Evolutionary conservation across 2,113 vertebrate genomes (phyloP).

Genomic region (Ginglymostoma cirratum): DNA sequence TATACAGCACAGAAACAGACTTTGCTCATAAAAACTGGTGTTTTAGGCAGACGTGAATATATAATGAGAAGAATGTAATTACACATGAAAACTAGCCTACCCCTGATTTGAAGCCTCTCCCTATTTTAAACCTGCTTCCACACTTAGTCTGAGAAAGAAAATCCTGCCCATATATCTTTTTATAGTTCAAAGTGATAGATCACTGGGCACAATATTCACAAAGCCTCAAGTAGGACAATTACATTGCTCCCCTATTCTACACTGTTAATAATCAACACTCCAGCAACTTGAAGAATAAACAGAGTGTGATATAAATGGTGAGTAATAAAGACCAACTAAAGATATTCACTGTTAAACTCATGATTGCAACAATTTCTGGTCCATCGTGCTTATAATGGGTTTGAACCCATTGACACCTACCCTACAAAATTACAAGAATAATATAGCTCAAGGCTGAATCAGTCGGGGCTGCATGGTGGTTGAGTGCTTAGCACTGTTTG

Average conservation of each 20-base stretch:
- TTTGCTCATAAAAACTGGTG: too few species aligned
- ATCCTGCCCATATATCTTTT: neutral
- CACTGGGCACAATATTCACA: neutral
- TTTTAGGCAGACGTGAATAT: too few species aligned
- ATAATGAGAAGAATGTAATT: too few species aligned
- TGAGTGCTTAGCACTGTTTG: too few species aligned
- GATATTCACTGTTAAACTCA: neutral
- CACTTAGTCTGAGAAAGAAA: too few species aligned
- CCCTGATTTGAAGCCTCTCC: too few species aligned
- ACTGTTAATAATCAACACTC: neutral
- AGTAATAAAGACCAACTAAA: neutral
- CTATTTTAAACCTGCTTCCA: too few species aligned
- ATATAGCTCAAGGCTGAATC: neutral
- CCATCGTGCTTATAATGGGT: neutral
- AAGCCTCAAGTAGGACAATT: neutral
- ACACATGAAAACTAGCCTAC: too few species aligned
- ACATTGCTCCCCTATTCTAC: neutral
- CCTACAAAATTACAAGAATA: neutral
- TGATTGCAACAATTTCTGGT: neutral
- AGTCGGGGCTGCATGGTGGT: too few species aligned
- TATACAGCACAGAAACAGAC: too few species aligned
- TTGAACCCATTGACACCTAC: neutral
- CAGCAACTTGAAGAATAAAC: neutral
- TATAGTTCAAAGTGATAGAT: neutral
- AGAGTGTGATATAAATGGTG: neutral